Evolutionary conservation across 2,888 invertebrate species (phyloP), one percentile per base, ranked within the genome.

Genomic region (Drosophila ochracea): DNA sequence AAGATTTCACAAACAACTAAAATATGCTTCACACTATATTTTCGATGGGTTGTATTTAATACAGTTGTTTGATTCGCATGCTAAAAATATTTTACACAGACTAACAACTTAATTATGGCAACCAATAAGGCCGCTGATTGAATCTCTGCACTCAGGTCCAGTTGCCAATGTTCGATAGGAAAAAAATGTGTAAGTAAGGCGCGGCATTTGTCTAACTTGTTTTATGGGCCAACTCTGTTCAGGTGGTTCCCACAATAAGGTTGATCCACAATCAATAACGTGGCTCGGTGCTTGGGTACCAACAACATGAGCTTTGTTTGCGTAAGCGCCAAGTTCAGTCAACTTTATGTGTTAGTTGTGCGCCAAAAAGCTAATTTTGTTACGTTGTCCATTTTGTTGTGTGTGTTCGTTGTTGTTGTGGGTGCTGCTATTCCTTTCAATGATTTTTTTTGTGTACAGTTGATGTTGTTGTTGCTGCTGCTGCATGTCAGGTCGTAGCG

Each of bases 341-440:
- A 73, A 70, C 73, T 69, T 76, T 65, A n/a, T 28, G 63, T 61
- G 63, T 64, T 61, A 39, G 57, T 59, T 61, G 77, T 60, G 25
- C 47, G 62, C 50, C 65, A 76, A 59, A 79, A 65, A 50, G 64
- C 68, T 80, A 80, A 78, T 76, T 80, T 80, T 65, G 78, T 62
- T 39, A 52, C 78, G 52, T 76, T 64, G 35, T 62, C 47, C 62
- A 50, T 58, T 63, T 59, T 28, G 53, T 59, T 70, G 64, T 59
- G 53, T 47, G 47, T 16, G 25, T 47, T 33, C 66, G 62, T 59
- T 66, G 64, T 31, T 63, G 66, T 31, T 74, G 49, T 21, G 50
- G 28, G 50, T 62, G 43, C n/a, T 75, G 53, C 30, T 25, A 19
- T 19, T 35, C 33, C 11, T 54, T 35, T 11, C 28, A 30, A 3